Conservation (phyloP, 2,797 vertebrate genomes). For the Bucorvus abyssinicus region DNA sequence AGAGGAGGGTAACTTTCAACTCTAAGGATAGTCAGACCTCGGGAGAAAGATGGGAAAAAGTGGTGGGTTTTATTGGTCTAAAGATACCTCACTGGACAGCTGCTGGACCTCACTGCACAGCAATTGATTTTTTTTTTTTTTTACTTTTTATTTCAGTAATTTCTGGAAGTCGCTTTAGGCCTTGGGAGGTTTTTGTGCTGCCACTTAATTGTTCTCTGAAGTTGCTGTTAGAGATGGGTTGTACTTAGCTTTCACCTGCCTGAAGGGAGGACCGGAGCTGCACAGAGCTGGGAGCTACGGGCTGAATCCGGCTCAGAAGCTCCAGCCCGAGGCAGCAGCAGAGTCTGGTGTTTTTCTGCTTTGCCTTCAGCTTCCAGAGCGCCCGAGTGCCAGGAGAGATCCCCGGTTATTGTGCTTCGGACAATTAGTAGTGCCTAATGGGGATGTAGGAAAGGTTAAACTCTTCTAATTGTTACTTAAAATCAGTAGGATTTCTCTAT, state of each 20-base stretch:
- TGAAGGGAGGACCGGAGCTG: neutral
- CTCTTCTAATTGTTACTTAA: neutral
- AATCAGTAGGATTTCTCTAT: slow-evolving; percentile 5
- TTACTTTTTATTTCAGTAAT: neutral
- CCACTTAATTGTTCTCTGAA: neutral
- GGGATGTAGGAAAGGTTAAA: neutral
- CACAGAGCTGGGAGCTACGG: rapidly evolving
- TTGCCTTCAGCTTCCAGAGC: neutral
- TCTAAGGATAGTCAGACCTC: neutral
- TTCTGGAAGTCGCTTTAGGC: neutral
- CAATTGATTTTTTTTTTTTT: neutral
- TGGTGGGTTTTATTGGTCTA: neutral
- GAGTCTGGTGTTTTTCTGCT: neutral
- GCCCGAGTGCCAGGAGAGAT: neutral
- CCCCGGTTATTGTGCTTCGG: neutral
- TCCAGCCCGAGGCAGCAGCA: neutral
- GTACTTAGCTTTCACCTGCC: neutral
- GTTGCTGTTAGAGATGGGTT: neutral
- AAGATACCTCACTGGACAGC: neutral
- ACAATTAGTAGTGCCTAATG: neutral
- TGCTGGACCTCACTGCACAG: neutral
- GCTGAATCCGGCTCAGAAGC: neutral
- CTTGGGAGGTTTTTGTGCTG: neutral
- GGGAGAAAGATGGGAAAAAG: neutral
- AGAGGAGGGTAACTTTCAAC: neutral